phyloP scores from a whole-genome alignment of 2,888 invertebrate genomes.

The Chaetogeoica ovagalla region DNA sequence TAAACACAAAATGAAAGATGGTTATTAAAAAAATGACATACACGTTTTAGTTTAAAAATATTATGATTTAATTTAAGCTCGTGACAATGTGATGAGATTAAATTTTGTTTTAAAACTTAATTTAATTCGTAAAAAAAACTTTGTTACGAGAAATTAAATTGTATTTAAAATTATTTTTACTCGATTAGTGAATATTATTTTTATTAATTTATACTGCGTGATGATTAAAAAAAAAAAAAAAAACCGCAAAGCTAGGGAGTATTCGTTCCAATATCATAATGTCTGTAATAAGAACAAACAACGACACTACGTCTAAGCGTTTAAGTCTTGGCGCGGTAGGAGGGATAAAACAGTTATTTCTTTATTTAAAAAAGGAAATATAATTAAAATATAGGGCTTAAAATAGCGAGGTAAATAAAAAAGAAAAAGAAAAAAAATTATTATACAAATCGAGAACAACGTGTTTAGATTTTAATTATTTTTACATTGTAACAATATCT shows the following conservation, averaged over 20 bases:
- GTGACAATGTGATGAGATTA: conserved; percentile 1
- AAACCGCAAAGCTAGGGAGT: conserved; percentile 15
- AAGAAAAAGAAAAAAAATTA: not conserved
- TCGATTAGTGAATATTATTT: conserved; percentile 12
- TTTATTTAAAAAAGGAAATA: conserved; percentile 28
- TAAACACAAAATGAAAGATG: too few species aligned
- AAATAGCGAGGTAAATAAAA: not conserved
- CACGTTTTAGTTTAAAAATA: not conserved
- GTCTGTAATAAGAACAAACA: conserved; percentile 30
- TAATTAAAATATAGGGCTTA: conserved; percentile 38
- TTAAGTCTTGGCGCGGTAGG: conserved; percentile 1
- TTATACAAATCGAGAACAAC: not conserved
- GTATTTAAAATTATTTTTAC: not conserved
- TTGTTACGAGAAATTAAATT: conserved; percentile 6
- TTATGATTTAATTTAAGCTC: conserved; percentile 13
- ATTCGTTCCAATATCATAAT: not conserved
- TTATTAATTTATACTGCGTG: conserved; percentile 17
- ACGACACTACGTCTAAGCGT: not conserved
- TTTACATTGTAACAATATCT: not conserved
- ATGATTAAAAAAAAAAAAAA: conserved; percentile 44
- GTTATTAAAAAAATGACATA: too few species aligned
- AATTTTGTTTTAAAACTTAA: not conserved
- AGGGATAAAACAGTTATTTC: conserved; percentile 14
- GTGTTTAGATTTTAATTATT: conserved; percentile 32
- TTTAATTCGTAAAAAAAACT: conserved; percentile 23